phyloP scores from a whole-genome alignment of 92 coral and sea anemone species.

The Palythoa heliodiscus region DNA sequence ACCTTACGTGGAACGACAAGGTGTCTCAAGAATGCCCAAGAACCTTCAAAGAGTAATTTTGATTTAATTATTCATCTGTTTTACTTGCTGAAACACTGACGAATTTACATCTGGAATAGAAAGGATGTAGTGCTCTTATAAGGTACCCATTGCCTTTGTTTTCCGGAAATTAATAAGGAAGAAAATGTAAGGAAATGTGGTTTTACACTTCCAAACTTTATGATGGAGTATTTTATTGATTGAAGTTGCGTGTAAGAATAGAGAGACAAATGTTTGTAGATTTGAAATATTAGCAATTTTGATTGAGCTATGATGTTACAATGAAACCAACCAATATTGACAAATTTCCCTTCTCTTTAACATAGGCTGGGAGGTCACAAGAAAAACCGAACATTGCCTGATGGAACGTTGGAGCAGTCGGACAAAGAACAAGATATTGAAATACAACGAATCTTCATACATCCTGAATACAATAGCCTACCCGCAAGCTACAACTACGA shows the following conservation, averaged over 20 bases:
- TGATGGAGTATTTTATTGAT: too few relatives aligned
- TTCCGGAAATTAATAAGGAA: too few relatives aligned
- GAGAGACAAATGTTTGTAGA: too few relatives aligned
- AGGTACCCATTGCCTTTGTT: too few relatives aligned
- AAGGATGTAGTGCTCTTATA: too few relatives aligned
- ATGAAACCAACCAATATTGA: background rate
- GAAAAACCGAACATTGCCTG: constrained; percentile 45
- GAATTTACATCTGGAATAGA: too few relatives aligned
- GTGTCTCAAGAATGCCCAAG: background rate
- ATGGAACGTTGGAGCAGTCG: constrained; percentile 34
- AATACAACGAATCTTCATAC: constrained; percentile 64
- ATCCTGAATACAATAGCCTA: constrained; percentile 73
- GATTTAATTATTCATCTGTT: background rate
- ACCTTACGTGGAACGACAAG: too few relatives aligned
- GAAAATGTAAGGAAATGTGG: too few relatives aligned
- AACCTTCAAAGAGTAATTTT: background rate
- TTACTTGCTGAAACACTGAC: too few relatives aligned
- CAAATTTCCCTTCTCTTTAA: background rate
- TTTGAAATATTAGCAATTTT: background rate
- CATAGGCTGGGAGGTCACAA: constrained; percentile 89
- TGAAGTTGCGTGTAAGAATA: too few relatives aligned
- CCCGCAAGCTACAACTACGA: constrained; percentile 67
- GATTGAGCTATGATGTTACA: background rate
- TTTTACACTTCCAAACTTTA: too few relatives aligned
- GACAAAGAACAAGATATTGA: constrained; percentile 68